phyloP scores from a whole-genome alignment of 2,888 invertebrate species.

The Iphiclides podalirius region DNA sequence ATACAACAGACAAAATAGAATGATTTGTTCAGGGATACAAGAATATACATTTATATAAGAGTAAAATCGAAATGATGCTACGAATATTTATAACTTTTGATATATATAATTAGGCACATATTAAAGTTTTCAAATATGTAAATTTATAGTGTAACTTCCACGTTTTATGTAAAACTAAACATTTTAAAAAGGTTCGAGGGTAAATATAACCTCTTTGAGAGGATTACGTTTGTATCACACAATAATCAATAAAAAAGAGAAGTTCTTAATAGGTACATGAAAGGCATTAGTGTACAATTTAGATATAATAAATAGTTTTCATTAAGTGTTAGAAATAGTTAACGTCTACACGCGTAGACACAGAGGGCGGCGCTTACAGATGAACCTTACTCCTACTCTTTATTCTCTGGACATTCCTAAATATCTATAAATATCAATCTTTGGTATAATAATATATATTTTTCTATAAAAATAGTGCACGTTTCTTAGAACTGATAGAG shows the following conservation, averaged over 20 bases:
- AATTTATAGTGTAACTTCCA: not conserved
- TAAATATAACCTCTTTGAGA: constrained; percentile 2
- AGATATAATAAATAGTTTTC: not conserved
- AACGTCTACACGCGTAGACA: constrained; percentile 8
- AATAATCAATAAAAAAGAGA: not conserved
- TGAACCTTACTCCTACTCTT: constrained; percentile 35
- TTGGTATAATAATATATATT: constrained; percentile 27
- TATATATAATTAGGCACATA: constrained; percentile 1
- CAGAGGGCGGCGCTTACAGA: constrained; percentile 14
- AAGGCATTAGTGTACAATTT: not conserved
- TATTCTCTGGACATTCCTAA: constrained; percentile 57
- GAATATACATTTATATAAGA: constrained; percentile 23
- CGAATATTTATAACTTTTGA: not conserved
- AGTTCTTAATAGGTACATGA: not conserved
- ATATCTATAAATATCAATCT: constrained; percentile 29
- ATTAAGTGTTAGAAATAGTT: not conserved
- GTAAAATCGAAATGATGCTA: constrained; percentile 22
- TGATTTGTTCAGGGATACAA: not conserved
- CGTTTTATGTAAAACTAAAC: not conserved
- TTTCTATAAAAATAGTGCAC: constrained; percentile 16
- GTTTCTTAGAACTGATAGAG: too few species aligned
- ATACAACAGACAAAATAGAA: not conserved
- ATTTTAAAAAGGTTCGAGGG: not conserved
- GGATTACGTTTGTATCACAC: not conserved
- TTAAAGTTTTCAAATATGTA: not conserved